Conservation (phyloP, 1,140 invertebrate species). For the Polypedilum pembai region DNA sequence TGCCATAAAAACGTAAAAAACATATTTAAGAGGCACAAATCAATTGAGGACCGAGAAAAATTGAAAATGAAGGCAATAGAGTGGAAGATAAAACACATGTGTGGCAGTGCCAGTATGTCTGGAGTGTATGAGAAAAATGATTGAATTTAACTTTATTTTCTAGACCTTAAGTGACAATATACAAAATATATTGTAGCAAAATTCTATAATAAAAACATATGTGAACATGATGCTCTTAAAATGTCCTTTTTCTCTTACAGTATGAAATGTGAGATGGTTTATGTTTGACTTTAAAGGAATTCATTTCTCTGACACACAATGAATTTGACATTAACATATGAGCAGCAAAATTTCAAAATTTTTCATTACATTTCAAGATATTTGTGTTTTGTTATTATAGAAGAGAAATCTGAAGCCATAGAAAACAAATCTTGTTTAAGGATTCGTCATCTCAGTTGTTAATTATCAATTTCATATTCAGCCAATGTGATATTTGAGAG, state of each 20-base stretch:
- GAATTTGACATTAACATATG: neutral
- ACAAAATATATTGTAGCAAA: slow-evolving; percentile 1
- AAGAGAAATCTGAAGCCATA: neutral
- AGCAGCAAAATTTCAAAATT: neutral
- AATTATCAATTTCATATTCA: too few relatives aligned
- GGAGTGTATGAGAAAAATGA: neutral
- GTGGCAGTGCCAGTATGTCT: neutral
- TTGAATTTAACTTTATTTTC: neutral
- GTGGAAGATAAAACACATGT: neutral
- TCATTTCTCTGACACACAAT: neutral
- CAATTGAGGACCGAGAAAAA: too few relatives aligned
- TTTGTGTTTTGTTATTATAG: neutral
- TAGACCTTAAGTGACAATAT: neutral
- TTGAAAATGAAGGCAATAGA: too few relatives aligned
- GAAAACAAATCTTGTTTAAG: neutral
- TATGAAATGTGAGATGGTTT: slow-evolving; percentile 15
- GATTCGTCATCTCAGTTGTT: too few relatives aligned
- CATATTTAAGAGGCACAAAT: too few relatives aligned
- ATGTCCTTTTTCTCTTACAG: slow-evolving; percentile 22
- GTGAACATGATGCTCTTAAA: neutral
- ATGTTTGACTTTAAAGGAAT: slow-evolving; percentile 20
- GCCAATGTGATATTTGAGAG: too few relatives aligned
- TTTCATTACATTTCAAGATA: neutral
- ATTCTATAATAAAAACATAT: neutral
- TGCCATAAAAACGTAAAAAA: neutral